Base-by-base conservation (phyloP, 2,888 invertebrate species). In the Dicycla oo region DNA sequence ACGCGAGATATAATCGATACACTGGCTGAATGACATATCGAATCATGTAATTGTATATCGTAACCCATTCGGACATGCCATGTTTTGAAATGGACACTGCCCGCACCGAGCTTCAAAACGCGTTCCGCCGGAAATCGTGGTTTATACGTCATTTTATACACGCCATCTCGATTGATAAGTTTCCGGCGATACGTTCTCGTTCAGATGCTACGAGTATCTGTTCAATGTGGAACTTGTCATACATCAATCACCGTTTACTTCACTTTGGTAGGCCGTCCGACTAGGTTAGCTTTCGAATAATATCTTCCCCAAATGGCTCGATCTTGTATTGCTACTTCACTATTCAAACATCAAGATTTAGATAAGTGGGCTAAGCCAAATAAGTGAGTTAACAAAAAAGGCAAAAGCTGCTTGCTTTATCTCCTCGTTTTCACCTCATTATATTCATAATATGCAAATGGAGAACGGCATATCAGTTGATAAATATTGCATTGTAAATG, bases 11-110 rank as follows among this genome's bases (percentile, higher is more conserved):
- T 86, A 88, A 90, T 89, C 87, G 87, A 88, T 88, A 90, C 87
- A 85, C 81, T 73, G 82, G 69, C 81, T 87, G 88, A 88, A 89
- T 88, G 90, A 88, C 90, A 89, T 91, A 90, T 90, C 88, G 86
- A 89, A 87, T 89, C 86, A 83, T 88, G 89, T 88, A 88, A 90
- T 86, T 84, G 82, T 86, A 88, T 89, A 88, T 87, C 88, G 84
- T 83, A 88, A 87, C 85, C 88, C 85, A 87, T 86, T 87, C 87
- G 85, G 83, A 87, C 85, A 85, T 76, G 83, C 67, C 71, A 63
- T 82, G 88, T 88, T 90, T 87, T 87, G 89, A 88, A 88, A 88
- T 78, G 73, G 84, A 88, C 85, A 85, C 87, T 86, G 74, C 75
- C 64, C 75, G 69, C 71, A 61, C 53, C 71, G 75, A 71, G 79